Evolutionary conservation across 2,113 vertebrate species (phyloP).

Genomic region (Picathartes gymnocephalus): DNA sequence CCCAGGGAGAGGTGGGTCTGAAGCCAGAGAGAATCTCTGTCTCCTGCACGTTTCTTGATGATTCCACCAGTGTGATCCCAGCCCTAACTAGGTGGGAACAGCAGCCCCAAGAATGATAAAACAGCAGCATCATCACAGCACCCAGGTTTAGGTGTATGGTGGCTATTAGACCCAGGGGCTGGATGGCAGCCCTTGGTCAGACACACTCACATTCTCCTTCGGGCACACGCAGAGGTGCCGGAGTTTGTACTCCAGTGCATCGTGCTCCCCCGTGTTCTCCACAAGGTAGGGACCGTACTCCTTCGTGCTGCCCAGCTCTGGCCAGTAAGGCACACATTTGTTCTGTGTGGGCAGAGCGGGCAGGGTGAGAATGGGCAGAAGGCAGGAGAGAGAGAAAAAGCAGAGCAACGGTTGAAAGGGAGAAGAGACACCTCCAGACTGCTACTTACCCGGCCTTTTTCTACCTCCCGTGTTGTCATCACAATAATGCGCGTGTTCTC

Average conservation of each 20-base stretch:
- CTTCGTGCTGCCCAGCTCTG: constrained; percentile 67
- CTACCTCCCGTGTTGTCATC: constrained; percentile 96
- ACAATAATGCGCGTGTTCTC: constrained; percentile 85
- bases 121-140: neutral
- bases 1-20: neutral
- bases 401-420: neutral
- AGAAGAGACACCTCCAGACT: neutral
- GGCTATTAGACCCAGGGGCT: neutral
- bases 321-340: constrained; percentile 96
- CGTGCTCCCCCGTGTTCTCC: constrained; percentile 65
- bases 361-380: neutral
- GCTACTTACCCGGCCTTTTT: constrained; percentile 89
- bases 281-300: constrained; percentile 78
- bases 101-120: neutral
- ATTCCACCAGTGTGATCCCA: neutral
- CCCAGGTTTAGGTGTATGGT: neutral
- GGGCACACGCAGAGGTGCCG: constrained; percentile 76
- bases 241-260: constrained; percentile 84
- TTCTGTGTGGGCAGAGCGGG: constrained; percentile 72
- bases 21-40: neutral
- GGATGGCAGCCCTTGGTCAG: neutral
- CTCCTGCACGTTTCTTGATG: neutral
- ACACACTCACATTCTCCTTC: constrained; percentile 71
- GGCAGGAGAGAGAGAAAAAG: neutral
- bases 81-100: neutral